Evolutionary conservation across 1,140 invertebrate genomes (phyloP).

Genomic region (Pomacea maculata): DNA sequence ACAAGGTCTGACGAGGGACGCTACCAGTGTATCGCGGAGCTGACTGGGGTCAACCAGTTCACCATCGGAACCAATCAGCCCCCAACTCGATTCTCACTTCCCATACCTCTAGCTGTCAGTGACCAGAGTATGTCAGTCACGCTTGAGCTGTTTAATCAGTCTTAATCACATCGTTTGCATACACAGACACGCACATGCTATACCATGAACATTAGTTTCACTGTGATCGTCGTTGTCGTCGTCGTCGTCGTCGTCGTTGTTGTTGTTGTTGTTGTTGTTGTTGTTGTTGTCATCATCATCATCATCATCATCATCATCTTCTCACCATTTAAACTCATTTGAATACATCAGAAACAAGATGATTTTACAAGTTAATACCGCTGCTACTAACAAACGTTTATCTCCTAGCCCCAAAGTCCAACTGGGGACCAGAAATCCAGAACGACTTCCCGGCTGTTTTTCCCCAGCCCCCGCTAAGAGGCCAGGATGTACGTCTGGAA

Average conservation of each 20-base stretch:
- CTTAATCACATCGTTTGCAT: background rate
- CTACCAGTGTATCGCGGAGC: constrained; percentile 39
- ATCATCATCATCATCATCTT: no score
- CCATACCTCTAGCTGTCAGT: constrained; percentile 32
- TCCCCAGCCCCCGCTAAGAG: constrained; percentile 69
- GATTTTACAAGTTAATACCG: no score
- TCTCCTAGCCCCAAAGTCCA: constrained; percentile 31
- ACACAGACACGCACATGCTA: background rate
- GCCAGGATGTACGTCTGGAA: constrained; percentile 89
- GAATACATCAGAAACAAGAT: no score
- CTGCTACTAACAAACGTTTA: no score
- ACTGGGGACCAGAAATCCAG: constrained; percentile 70
- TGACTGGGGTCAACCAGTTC: constrained; percentile 32
- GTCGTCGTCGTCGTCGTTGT: no score
- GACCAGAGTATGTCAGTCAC: constrained; percentile 69
- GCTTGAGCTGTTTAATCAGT: background rate
- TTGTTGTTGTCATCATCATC: no score
- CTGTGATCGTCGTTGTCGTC: no score
- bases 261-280: no score
- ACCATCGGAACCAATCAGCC: constrained; percentile 33
- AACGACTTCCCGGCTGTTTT: constrained; percentile 81
- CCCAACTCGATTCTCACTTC: constrained; percentile 35
- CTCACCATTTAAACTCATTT: no score
- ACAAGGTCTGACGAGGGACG: constrained; percentile 34
- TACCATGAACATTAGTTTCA: no score